Conservation (phyloP, 2,113 vertebrate species). For the Pholis gunnellus region DNA sequence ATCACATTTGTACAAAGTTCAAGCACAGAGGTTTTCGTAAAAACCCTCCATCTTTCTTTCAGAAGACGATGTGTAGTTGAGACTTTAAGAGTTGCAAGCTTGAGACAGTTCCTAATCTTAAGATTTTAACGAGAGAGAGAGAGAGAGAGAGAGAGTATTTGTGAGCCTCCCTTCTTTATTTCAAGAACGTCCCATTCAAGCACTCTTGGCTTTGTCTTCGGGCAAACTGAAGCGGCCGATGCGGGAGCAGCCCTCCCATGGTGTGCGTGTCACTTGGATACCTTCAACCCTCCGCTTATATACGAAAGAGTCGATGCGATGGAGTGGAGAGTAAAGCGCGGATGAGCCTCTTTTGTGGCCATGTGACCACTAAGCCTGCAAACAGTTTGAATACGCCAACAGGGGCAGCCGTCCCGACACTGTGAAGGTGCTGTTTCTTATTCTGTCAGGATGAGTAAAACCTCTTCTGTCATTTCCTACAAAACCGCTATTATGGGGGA, state of each 20-base stretch:
- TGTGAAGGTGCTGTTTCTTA: conserved; percentile 13
- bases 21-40: conserved; percentile 3
- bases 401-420: conserved; percentile 3
- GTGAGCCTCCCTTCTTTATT: conserved; percentile 8
- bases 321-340: neutral
- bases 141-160: no score
- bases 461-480: conserved; percentile 13
- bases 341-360: conserved; percentile 19
- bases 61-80: neutral
- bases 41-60: neutral
- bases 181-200: conserved; percentile 37
- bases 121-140: neutral
- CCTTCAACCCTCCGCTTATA: conserved; percentile 10
- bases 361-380: conserved; percentile 12
- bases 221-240: conserved; percentile 12
- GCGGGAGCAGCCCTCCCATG: conserved; percentile 31
- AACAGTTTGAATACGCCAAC: conserved; percentile 21
- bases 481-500: conserved; percentile 24
- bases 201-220: conserved; percentile 34
- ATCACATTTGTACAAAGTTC: conserved; percentile 2
- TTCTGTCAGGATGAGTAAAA: conserved; percentile 24
- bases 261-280: conserved; percentile 38
- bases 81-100: neutral
- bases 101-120: neutral
- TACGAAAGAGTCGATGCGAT: conserved; percentile 39